A percentile compares a stretch with the other conserved stretches of the same genome.
Conservation (phyloP, 2,888 invertebrate species). For the Bugulina stolonifera region DNA sequence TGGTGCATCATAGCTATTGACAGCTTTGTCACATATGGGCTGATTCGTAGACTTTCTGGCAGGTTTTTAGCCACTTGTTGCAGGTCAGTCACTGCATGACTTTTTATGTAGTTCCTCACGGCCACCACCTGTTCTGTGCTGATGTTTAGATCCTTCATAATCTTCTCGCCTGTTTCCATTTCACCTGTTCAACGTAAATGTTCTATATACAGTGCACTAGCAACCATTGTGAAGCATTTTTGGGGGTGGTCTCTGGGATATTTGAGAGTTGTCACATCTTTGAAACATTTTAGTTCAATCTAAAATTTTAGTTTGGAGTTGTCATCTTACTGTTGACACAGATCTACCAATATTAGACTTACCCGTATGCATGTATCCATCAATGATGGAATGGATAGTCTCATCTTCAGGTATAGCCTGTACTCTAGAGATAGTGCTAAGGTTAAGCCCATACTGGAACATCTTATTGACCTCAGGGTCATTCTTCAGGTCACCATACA, state of each 20-base stretch:
- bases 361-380: slow-evolving; percentile 2
- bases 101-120: slow-evolving; percentile 5
- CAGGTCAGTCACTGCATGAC: neutral
- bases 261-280: too few relatives aligned
- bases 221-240: too few relatives aligned
- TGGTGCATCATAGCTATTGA: neutral
- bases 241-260: too few relatives aligned
- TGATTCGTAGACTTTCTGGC: neutral
- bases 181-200: too few relatives aligned
- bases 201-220: too few relatives aligned
- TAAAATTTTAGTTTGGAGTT: too few relatives aligned
- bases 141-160: neutral
- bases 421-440: neutral
- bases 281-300: too few relatives aligned
- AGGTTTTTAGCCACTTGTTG: neutral
- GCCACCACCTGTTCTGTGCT: slow-evolving; percentile 12
- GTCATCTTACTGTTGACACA: too few relatives aligned
- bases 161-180: neutral
- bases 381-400: neutral
- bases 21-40: neutral
- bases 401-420: neutral
- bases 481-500: slow-evolving; percentile 3
- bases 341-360: too few relatives aligned
- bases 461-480: neutral
- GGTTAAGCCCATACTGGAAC: neutral